Base-by-base conservation (phyloP, 2,797 vertebrate species). In the Corythornis leucogaster region DNA sequence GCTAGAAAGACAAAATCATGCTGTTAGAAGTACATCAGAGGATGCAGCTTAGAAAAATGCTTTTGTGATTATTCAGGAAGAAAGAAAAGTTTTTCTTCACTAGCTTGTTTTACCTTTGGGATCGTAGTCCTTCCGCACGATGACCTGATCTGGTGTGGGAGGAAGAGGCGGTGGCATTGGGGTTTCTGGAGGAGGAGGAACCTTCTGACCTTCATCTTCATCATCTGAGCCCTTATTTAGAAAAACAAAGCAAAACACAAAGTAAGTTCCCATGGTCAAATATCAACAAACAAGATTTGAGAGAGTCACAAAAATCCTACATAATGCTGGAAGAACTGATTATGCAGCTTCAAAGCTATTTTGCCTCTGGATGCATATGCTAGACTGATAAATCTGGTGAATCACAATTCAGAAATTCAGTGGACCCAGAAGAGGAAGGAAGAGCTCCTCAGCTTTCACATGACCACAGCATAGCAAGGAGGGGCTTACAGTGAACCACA, bases 101-200 rank as follows among this genome's bases (percentile, higher is more conserved):
- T 10, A 40, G n/a, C 15, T 13, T 30, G n/a, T 38, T 95, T 82
- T 96, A 99, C 99, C 99, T 98, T 99, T 99, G 77, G 99, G 99
- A 95, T 99, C 99, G 0, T 99, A 99, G 97, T 99, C 99, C 94
- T 99, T 99, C 92, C 99, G 98, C 91, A 99, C 99, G 93, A 99
- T 99, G 93, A 99, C 99, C 91, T 99, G 99, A 94, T 99, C 99
- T 77, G 99, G 99, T 6, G 99, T 99, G 17, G 99, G 99, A 53
- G 99, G 99, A 85, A 99, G 98, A 53, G 99, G 99, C 0, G 99
- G 99, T 9, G 99, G 99, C 99, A 99, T 99, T 0, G 99, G 99
- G 31, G 98, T 98, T 91, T 99, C 99, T 77, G 99, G 99, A 66
- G 99, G 99, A 87, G 99, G 98, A 40, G 99, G 99, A 92, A 98